Evolutionary conservation across 1,140 invertebrate genomes (phyloP).

Genomic region (Meloidogyne hapla): DNA sequence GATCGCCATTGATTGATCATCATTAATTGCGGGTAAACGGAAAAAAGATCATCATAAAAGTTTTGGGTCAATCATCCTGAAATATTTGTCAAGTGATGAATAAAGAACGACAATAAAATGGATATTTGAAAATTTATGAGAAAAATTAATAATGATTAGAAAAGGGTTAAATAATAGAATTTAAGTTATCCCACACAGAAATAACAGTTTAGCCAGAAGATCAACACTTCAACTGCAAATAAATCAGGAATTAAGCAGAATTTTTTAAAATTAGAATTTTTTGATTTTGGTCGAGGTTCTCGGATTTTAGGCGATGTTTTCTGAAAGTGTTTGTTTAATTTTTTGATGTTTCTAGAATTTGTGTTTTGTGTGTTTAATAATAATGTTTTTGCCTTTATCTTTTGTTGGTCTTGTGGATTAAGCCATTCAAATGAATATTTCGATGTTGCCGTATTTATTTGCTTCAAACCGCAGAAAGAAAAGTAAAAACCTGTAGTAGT

Average conservation of each 20-base stretch:
- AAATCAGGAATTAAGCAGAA: too few species aligned
- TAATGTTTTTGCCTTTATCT: too few species aligned
- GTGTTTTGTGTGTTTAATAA: too few species aligned
- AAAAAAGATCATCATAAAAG: neutral
- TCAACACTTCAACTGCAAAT: too few species aligned
- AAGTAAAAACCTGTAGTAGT: constrained; percentile 5
- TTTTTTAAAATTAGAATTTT: too few species aligned
- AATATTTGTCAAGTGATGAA: neutral
- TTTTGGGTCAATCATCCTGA: neutral
- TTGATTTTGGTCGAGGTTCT: too few species aligned
- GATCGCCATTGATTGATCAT: neutral
- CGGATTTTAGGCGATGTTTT: too few species aligned
- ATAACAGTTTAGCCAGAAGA: neutral
- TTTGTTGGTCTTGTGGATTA: neutral
- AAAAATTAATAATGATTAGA: neutral
- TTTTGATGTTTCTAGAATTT: too few species aligned
- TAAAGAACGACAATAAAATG: neutral
- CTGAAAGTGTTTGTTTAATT: too few species aligned
- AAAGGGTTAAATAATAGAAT: neutral
- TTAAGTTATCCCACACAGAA: neutral
- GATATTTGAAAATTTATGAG: neutral
- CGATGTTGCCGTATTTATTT: neutral
- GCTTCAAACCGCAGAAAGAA: neutral
- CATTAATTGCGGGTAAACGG: neutral
- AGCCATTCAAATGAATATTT: too few species aligned